Evolutionary conservation across 2,888 invertebrate genomes (phyloP).

Genomic region (Lepeophtheirus nordmannii): DNA sequence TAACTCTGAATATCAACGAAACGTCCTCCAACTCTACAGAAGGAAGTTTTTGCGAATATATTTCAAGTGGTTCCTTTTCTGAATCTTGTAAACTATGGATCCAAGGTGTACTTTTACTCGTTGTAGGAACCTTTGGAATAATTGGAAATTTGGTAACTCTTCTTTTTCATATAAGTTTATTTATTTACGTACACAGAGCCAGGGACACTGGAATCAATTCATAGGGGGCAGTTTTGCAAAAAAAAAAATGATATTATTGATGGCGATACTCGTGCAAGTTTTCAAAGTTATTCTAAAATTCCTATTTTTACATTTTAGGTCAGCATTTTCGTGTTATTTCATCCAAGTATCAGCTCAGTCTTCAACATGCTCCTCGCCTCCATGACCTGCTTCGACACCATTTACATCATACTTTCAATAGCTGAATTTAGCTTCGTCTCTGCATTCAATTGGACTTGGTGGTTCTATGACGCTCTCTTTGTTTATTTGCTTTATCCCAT

Average conservation of each 20-base stretch:
- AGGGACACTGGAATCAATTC: not conserved
- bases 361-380: constrained; percentile 15
- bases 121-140: constrained; percentile 5
- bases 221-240: not conserved
- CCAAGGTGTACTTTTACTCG: not conserved
- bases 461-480: constrained; percentile 13
- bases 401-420: constrained; percentile 13
- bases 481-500: constrained; percentile 18
- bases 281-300: not conserved
- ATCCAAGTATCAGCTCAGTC: constrained; percentile 5
- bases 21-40: too few species aligned
- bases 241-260: not conserved
- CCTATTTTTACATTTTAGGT: not conserved
- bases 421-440: constrained; percentile 9
- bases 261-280: not conserved
- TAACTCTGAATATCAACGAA: too few species aligned
- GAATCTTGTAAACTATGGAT: constrained; percentile 12
- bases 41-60: constrained; percentile 8
- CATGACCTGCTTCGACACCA: constrained; percentile 17
- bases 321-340: constrained; percentile 14
- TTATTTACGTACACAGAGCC: too few species aligned
- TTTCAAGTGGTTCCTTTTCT: constrained; percentile 3
- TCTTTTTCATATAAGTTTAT: not conserved
- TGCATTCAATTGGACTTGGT: constrained; percentile 7
- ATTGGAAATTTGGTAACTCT: not conserved